A percentile compares a stretch with the other conserved stretches of the same genome.
Evolutionary conservation across 1,140 invertebrate species (phyloP).

Genomic region (Limonius californicus): DNA sequence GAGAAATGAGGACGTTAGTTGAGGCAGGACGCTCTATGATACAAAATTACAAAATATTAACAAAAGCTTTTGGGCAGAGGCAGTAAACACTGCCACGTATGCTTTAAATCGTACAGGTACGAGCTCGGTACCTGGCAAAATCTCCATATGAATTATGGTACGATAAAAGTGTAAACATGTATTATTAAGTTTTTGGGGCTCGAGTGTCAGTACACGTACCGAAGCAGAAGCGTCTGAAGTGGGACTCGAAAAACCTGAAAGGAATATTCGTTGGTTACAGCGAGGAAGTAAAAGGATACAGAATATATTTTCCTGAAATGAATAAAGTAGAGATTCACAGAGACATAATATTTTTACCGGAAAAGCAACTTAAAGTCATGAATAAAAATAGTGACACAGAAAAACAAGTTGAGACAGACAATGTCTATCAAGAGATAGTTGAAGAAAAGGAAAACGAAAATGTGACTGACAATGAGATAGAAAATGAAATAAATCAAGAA

Average conservation of each 20-base stretch:
- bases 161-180: constrained; percentile 33
- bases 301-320: constrained; percentile 24
- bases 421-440: too few species aligned
- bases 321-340: constrained; percentile 24
- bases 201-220: constrained; percentile 45
- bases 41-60: constrained; percentile 26
- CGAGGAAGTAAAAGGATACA: constrained; percentile 42
- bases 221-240: constrained; percentile 43
- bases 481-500: neutral
- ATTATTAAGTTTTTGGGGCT: too few species aligned
- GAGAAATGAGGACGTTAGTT: constrained; percentile 47
- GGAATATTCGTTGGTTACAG: constrained; percentile 45
- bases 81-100: constrained; percentile 42
- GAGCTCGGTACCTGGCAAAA: constrained; percentile 36
- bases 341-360: constrained; percentile 17
- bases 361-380: neutral
- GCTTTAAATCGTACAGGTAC: constrained; percentile 45
- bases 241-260: constrained; percentile 42
- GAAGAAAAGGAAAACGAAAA: too few species aligned
- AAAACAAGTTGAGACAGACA: too few species aligned
- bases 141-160: constrained; percentile 45
- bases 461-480: too few species aligned
- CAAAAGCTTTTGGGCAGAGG: constrained; percentile 46
- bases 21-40: too few species aligned
- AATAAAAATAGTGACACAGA: neutral